A percentile compares a stretch with the other conserved stretches of the same genome.
Conservation (phyloP, 2,113 vertebrate species). For the Camelus dromedarius region DNA sequence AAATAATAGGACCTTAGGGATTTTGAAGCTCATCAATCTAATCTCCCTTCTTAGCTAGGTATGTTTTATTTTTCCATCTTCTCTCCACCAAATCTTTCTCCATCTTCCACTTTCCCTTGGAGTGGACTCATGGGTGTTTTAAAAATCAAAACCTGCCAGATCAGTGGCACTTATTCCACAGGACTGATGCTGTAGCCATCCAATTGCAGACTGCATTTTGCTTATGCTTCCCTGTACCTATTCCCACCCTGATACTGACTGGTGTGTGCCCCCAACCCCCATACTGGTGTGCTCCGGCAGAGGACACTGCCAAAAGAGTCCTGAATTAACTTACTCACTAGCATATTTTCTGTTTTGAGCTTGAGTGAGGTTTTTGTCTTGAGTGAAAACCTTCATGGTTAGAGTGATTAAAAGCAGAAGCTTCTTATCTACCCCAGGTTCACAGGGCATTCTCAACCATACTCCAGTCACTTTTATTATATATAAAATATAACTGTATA, state of each 20-base stretch:
- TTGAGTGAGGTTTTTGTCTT: constrained; percentile 12
- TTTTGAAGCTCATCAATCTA: constrained; percentile 3
- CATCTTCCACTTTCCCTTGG: not conserved
- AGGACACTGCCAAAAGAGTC: not conserved
- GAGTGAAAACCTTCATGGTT: not conserved
- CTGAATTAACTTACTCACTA: not conserved
- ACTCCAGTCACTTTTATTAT: constrained; percentile 4
- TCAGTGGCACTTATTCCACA: not conserved
- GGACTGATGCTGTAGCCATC: not conserved
- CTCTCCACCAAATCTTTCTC: constrained; percentile 11
- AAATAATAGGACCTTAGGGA: not conserved
- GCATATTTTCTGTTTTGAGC: not conserved
- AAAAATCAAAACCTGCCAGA: not conserved
- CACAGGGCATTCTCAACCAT: not conserved
- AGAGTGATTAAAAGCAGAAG: constrained; percentile 17
- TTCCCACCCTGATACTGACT: not conserved
- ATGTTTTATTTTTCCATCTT: not conserved
- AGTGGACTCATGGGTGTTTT: not conserved
- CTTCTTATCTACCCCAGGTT: not conserved
- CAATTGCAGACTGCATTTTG: not conserved
- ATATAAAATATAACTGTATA: not conserved
- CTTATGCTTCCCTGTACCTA: not conserved
- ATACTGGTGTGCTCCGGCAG: not conserved
- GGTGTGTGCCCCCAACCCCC: not conserved
- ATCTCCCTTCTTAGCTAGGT: not conserved